Evolutionary conservation across 1,140 invertebrate genomes (phyloP), one percentile per base, ranked within the genome.

Genomic region (Diuraphis noxia): DNA sequence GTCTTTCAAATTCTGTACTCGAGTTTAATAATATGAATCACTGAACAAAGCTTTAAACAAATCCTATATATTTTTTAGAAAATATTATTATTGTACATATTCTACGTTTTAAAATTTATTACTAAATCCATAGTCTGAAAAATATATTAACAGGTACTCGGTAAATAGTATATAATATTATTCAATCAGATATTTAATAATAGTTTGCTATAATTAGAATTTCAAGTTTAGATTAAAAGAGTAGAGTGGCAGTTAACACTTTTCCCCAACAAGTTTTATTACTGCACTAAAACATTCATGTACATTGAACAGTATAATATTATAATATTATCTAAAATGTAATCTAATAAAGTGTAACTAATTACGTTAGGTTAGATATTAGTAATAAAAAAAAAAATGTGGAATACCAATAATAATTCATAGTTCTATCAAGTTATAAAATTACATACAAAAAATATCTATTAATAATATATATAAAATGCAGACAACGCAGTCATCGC

Each of bases 131-230:
- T n/a, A 34, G 30, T 72, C 25, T n/a, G 13, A n/a, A 13, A 19
- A 72, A 72, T 17, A 10, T 72, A 72, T n/a, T 17, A 63, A 4
- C 13, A n/a, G 13, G 30, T n/a, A n/a, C 30, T n/a, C 7, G 0
- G 13, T 72, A 72, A 72, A 72, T n/a, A 72, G 0, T 72, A 17
- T n/a, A 72, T 17, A 72, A n/a, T 13, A 72, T 72, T n/a, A 72
- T 72, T 72, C n/a, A n/a, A 72, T 72, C 56, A 72, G 56, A n/a
- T 72, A 72, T 72, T 72, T n/a, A n/a, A 72, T 72, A n/a, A 72
- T 72, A n/a, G 56, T 17, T 72, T 72, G 34, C 13, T n/a, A n/a
- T 2, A n/a, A 72, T 3, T 17, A n/a, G 25, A 1, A 13, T 72
- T n/a, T 72, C 30, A 72, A 72, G 2, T n/a, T 72, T n/a, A 72